A percentile compares a stretch with the other conserved stretches of the same genome.
These are phyloP conservation scores for Crotalus horridus DNA, from an alignment of 2,113 vertebrate species.

Conservation along the genomic window DNA sequence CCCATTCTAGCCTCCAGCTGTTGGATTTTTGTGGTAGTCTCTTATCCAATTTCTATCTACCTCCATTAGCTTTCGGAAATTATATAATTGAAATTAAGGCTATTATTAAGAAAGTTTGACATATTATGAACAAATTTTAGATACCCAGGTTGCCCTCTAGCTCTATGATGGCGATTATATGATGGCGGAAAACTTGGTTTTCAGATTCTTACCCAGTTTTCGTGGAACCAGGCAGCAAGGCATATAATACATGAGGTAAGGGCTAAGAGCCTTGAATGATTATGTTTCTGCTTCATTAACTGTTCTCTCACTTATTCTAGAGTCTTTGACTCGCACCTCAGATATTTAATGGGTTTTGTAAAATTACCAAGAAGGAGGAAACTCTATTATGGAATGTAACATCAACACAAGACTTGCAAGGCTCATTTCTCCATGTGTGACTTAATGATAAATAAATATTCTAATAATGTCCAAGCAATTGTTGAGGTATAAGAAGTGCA, in stretches of 20 bases:
- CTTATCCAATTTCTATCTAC: neutral
- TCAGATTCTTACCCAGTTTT: neutral
- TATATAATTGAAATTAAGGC: neutral
- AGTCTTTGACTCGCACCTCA: neutral
- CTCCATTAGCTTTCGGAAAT: neutral
- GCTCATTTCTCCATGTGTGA: constrained; percentile 13
- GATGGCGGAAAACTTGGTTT: neutral
- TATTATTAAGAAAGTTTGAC: neutral
- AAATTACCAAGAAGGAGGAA: constrained; percentile 1
- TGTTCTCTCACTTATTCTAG: neutral
- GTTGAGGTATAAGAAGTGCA: constrained; percentile 56
- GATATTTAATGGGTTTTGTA: constrained; percentile 4
- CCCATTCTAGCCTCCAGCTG: neutral
- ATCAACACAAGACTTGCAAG: constrained; percentile 27
- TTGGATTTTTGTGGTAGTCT: neutral
- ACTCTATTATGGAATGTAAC: neutral
- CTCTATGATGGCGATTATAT: neutral
- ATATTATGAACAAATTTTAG: neutral
- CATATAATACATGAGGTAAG: neutral
- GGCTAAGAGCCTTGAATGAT: neutral
- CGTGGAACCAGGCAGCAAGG: neutral
- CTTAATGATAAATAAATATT: constrained; percentile 61
- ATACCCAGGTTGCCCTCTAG: neutral
- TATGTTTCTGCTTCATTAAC: neutral
- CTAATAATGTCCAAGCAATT: constrained; percentile 50